Percentiles rank a stretch among this genome's conserved stretches.
Conservation (phyloP, 1,140 invertebrate genomes). For the Neodiprion pinetum region DNA sequence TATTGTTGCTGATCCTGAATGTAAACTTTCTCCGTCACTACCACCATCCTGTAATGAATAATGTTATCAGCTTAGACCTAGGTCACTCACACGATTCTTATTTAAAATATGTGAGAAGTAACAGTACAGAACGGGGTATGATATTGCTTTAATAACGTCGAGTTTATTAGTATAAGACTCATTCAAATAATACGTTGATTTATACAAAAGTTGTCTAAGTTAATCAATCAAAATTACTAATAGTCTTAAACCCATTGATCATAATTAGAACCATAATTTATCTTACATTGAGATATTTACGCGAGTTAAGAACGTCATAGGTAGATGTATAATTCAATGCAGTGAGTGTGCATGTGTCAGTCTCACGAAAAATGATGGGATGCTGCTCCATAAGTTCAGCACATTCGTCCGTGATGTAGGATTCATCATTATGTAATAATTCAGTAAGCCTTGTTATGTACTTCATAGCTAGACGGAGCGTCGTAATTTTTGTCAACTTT, state of each 20-base stretch:
- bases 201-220: not conserved
- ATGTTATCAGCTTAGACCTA: not conserved
- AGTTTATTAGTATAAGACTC: too few species aligned
- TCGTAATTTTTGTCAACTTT: slow-evolving; percentile 89
- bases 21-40: slow-evolving; percentile 13
- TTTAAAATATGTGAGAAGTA: too few species aligned
- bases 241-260: not conserved
- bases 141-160: too few species aligned
- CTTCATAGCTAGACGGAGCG: slow-evolving; percentile 84
- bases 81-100: too few species aligned
- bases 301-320: not conserved
- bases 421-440: not conserved
- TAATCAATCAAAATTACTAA: not conserved
- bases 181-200: too few species aligned
- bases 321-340: slow-evolving; percentile 1
- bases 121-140: too few species aligned
- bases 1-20: slow-evolving; percentile 2
- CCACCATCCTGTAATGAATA: slow-evolving; percentile 11
- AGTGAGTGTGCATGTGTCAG: slow-evolving; percentile 3
- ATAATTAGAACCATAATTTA: not conserved
- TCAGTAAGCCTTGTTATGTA: slow-evolving; percentile 72
- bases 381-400: not conserved
- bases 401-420: slow-evolving; percentile 1
- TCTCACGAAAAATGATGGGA: not conserved
- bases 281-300: not conserved